Evolutionary conservation across 2,888 invertebrate species (phyloP).

Genomic region (Stenurella melanura): DNA sequence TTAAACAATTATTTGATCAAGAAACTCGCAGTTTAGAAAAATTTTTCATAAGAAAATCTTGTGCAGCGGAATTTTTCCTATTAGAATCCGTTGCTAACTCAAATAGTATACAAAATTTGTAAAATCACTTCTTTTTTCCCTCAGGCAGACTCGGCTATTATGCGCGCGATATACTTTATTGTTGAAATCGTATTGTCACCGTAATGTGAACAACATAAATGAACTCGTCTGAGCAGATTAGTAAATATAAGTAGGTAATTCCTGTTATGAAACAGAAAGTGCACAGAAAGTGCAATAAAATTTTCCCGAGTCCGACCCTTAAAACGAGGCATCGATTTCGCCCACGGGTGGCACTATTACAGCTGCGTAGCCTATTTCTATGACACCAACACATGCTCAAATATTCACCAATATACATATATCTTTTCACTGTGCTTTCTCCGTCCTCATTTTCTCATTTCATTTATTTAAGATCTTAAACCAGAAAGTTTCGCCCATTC

Average conservation of each 20-base stretch:
- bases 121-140: too few relatives aligned
- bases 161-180: too few relatives aligned
- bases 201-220: too few relatives aligned
- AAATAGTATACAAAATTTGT: too few relatives aligned
- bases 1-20: too few relatives aligned
- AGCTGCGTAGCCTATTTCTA: neutral
- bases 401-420: conserved; percentile 23
- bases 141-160: too few relatives aligned
- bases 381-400: conserved; percentile 31
- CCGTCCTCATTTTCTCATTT: neutral
- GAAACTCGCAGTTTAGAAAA: too few relatives aligned
- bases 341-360: neutral
- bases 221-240: too few relatives aligned
- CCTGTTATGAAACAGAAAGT: neutral
- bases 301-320: neutral
- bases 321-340: neutral
- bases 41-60: too few relatives aligned
- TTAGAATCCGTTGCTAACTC: too few relatives aligned
- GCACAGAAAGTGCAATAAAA: neutral
- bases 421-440: conserved; percentile 12
- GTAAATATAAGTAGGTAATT: neutral
- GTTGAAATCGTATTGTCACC: too few relatives aligned
- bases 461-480: conserved; percentile 23
- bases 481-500: conserved; percentile 9
- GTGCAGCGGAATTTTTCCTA: too few relatives aligned